Evolutionary conservation across 2,888 invertebrate species (phyloP).

Genomic region (Pyrrhia umbra): DNA sequence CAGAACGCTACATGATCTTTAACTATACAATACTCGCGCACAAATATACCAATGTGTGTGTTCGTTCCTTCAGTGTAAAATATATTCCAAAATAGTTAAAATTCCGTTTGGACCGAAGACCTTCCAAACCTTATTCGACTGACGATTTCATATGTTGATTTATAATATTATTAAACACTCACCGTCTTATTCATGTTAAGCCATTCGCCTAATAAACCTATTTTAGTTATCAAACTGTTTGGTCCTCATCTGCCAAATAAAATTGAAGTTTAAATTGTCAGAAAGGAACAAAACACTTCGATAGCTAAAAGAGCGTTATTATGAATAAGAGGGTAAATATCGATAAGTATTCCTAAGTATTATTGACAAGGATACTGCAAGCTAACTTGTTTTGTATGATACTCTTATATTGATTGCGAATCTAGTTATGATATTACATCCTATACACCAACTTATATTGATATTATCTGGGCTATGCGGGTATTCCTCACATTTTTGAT

Average conservation of each 20-base stretch:
- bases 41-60: slow-evolving; percentile 27
- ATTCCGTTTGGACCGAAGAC: slow-evolving; percentile 32
- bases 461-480: slow-evolving; percentile 5
- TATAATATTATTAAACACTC: slow-evolving; percentile 19
- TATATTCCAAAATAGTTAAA: slow-evolving; percentile 17
- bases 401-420: slow-evolving; percentile 19
- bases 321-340: slow-evolving; percentile 32
- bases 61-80: not conserved
- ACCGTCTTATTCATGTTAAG: no score
- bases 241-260: no score
- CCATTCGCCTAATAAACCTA: no score
- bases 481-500: not conserved
- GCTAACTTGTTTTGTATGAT: slow-evolving; percentile 23
- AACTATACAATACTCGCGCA: slow-evolving; percentile 18
- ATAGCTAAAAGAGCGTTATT: no score
- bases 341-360: slow-evolving; percentile 47
- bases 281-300: no score
- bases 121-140: slow-evolving; percentile 51
- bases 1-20: not conserved
- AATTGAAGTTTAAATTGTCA: no score
- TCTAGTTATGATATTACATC: slow-evolving; percentile 25
- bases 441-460: not conserved
- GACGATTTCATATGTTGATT: slow-evolving; percentile 24
- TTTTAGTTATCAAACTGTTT: no score
- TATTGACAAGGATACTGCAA: slow-evolving; percentile 40